Percentiles rank a stretch among this genome's conserved stretches.
Evolutionary conservation across 1,140 invertebrate genomes (phyloP).

Genomic region (Hypsibius dujardini): DNA sequence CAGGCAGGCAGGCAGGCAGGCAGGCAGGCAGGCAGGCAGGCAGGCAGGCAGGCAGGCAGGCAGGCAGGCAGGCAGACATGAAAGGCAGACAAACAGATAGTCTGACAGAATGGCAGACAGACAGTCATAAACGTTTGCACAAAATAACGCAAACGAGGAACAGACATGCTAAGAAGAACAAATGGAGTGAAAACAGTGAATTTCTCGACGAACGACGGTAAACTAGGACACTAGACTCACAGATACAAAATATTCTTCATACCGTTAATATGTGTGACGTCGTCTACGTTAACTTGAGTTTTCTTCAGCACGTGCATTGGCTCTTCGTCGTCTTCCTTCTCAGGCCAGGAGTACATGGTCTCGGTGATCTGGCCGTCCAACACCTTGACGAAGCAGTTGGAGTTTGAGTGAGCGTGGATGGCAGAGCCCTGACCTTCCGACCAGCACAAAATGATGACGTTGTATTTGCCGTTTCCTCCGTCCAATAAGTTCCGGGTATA

Average conservation of each 20-base stretch:
- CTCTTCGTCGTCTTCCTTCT: constrained; percentile 32
- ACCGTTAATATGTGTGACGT: constrained; percentile 92
- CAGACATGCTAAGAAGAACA: no score
- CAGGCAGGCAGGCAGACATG: no score
- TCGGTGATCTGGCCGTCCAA: constrained; percentile 42
- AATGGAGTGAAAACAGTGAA: no score
- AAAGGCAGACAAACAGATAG: no score
- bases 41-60: no score
- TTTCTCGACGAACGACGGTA: no score
- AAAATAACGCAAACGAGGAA: no score
- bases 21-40: no score
- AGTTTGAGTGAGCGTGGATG: constrained; percentile 87
- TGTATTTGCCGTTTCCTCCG: constrained; percentile 87
- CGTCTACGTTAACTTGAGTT: constrained; percentile 46
- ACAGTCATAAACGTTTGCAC: no score
- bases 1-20: no score
- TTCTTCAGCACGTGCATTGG: constrained; percentile 31
- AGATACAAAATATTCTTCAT: constrained; percentile 26
- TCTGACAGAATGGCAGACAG: no score
- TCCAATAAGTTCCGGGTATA: constrained; percentile 87
- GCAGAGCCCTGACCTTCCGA: constrained; percentile 77
- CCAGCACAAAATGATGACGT: constrained; percentile 93
- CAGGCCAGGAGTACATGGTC: constrained; percentile 55
- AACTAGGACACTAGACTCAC: no score
- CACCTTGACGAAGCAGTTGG: constrained; percentile 92